Conservation (phyloP, 2,888 invertebrate species). For the Cyaniris semiargus region DNA sequence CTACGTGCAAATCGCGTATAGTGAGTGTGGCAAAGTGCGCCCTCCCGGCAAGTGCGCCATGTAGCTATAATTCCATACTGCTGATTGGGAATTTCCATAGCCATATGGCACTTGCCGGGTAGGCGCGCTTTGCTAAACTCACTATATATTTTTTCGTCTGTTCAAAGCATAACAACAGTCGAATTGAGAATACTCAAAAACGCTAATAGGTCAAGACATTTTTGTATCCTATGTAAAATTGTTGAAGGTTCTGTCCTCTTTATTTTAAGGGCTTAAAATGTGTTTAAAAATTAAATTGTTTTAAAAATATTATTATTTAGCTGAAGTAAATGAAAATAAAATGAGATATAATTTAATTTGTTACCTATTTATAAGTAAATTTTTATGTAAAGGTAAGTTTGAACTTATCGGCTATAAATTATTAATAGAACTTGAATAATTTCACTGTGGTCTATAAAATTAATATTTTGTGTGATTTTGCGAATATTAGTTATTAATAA, state of each 20-base stretch:
- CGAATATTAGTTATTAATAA: neutral
- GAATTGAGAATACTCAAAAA: neutral
- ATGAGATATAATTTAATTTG: neutral
- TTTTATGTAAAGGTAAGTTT: neutral
- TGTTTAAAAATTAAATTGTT: neutral
- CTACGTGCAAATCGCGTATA: neutral
- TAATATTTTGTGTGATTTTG: slow-evolving; percentile 12
- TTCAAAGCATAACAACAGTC: neutral
- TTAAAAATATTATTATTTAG: neutral
- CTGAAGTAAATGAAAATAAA: neutral
- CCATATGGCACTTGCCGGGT: no score
- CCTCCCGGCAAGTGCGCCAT: no score
- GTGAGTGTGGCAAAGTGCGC: no score
- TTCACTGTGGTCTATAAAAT: neutral
- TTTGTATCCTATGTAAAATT: neutral
- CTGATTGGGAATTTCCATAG: no score
- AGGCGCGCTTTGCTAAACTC: no score
- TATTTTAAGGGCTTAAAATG: neutral
- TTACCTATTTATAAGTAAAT: neutral
- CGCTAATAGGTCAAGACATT: neutral
- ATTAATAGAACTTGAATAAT: neutral
- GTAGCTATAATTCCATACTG: no score
- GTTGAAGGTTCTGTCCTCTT: neutral
- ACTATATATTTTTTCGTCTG: neutral
- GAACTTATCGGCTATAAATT: neutral